phyloP scores from a whole-genome alignment of 1,140 invertebrate species.

The Steinernema feltiae region DNA sequence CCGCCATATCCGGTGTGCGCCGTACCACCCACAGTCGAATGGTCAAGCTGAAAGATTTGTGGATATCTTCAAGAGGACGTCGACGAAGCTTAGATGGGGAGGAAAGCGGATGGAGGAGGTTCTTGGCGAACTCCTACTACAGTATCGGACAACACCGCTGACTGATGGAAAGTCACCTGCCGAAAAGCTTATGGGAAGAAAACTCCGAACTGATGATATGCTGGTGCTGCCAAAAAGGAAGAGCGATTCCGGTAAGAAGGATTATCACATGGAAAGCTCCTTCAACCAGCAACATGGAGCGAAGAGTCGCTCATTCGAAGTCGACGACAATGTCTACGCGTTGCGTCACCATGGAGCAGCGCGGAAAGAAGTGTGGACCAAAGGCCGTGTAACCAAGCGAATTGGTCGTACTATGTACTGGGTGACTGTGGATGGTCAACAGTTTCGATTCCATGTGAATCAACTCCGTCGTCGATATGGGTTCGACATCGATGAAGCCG shows the following conservation, averaged over 20 bases:
- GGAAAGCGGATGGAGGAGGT: conserved; percentile 12
- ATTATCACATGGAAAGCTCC: not conserved
- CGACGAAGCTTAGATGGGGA: conserved; percentile 9
- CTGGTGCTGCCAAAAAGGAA: not conserved
- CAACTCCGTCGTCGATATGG: not conserved
- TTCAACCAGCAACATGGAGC: not conserved
- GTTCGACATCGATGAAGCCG: not conserved
- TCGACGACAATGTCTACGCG: not conserved
- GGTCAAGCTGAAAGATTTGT: conserved; percentile 54
- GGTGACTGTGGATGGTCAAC: not conserved
- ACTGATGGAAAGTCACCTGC: not conserved
- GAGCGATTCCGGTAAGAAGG: not conserved
- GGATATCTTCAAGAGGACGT: conserved; percentile 42
- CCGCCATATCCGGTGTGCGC: conserved; percentile 35
- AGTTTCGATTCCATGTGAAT: not conserved
- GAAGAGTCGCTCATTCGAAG: not conserved
- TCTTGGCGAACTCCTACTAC: conserved; percentile 20
- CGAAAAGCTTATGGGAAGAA: not conserved
- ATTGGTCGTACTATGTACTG: not conserved
- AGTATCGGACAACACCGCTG: conserved; percentile 10
- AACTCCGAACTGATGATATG: not conserved
- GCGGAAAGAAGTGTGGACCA: not conserved
- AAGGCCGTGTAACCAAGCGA: not conserved
- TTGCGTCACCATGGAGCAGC: not conserved
- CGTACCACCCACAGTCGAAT: conserved; percentile 54